Evolutionary conservation across 2,113 vertebrate species (phyloP).

Genomic region (Silurus asotus): DNA sequence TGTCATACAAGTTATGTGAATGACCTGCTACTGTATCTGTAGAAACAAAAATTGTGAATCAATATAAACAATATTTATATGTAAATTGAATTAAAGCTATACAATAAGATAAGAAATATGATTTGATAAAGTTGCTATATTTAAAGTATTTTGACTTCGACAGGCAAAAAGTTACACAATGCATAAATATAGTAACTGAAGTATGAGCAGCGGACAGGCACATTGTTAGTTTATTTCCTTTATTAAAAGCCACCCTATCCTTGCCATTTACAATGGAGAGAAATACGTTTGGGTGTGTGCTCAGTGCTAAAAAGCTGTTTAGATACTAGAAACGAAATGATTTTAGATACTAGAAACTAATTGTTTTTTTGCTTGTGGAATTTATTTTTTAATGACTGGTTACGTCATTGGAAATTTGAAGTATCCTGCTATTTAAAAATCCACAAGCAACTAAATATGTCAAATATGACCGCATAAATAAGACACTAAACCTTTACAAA

Average conservation of each 20-base stretch:
- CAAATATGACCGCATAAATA: background rate
- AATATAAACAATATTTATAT: background rate
- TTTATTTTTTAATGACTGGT: no score
- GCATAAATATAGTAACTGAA: background rate
- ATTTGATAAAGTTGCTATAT: background rate
- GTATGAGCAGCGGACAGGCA: background rate
- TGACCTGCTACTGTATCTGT: background rate
- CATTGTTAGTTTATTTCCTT: background rate
- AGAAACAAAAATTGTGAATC: background rate
- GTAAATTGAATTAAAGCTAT: background rate
- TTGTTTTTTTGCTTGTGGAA: no score
- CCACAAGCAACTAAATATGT: background rate
- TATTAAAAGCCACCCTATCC: background rate
- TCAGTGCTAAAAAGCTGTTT: background rate
- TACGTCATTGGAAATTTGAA: no score
- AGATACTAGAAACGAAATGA: background rate
- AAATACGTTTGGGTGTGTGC: background rate
- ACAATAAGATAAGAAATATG: background rate
- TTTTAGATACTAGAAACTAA: no score
- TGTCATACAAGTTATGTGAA: background rate
- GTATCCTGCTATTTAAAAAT: background rate
- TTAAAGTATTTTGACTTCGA: background rate
- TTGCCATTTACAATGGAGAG: background rate
- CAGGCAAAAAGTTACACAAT: background rate
- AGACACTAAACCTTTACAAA: background rate